Conservation (phyloP, 2,888 invertebrate species). For the Drosophila lutescens region DNA sequence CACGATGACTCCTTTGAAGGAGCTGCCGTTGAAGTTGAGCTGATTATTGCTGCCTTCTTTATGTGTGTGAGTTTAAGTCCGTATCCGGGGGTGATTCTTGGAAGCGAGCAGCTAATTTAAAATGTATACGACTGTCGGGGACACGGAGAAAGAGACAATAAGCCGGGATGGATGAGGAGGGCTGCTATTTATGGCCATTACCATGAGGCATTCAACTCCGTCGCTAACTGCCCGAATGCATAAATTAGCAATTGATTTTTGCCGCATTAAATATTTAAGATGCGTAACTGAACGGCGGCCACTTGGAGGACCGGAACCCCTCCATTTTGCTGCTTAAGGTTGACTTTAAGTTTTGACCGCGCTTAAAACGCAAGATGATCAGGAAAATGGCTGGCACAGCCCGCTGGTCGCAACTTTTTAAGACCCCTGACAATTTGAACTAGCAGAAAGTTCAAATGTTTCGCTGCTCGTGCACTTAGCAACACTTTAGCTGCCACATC, state of each 20-base stretch:
- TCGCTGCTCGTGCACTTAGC: slow-evolving; percentile 51
- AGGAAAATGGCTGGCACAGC: slow-evolving; percentile 6
- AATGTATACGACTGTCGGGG: slow-evolving; percentile 50
- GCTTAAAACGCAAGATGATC: slow-evolving; percentile 41
- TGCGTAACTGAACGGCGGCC: slow-evolving; percentile 11
- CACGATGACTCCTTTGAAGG: slow-evolving; percentile 15
- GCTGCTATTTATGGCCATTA: slow-evolving; percentile 58
- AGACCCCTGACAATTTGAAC: slow-evolving; percentile 54
- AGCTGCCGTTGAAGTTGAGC: slow-evolving; percentile 38
- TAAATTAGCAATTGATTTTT: slow-evolving; percentile 53
- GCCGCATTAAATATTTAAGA: slow-evolving; percentile 61
- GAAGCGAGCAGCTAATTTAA: slow-evolving; percentile 65
- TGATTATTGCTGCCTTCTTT: slow-evolving; percentile 43
- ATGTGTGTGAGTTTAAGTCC: not conserved
- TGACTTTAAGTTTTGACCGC: slow-evolving; percentile 35
- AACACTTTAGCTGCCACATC: slow-evolving; percentile 41
- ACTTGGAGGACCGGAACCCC: not conserved
- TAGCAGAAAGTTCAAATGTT: slow-evolving; percentile 62
- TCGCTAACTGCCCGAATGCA: slow-evolving; percentile 45
- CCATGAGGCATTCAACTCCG: slow-evolving; percentile 23
- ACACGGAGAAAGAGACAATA: slow-evolving; percentile 5
- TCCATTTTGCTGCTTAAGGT: slow-evolving; percentile 3
- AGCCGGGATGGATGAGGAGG: not conserved
- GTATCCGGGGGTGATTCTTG: slow-evolving; percentile 19
- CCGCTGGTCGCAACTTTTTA: slow-evolving; percentile 43